Evolutionary conservation across 2,888 invertebrate genomes (phyloP).

Genomic region (Artemia sinica): DNA sequence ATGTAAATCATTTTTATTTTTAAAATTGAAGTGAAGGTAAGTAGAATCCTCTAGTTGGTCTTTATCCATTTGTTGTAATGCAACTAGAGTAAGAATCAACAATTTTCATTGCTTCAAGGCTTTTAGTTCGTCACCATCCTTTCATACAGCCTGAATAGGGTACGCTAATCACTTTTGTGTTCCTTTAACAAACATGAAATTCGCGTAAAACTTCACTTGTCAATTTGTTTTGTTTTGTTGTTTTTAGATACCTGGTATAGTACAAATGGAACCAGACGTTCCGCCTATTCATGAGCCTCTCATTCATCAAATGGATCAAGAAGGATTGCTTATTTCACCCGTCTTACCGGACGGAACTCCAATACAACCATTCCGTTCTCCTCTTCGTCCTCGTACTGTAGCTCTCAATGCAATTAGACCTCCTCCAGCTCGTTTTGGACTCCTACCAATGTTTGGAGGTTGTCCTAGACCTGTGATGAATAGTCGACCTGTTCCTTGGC

Average conservation of each 20-base stretch:
- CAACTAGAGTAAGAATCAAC: no score
- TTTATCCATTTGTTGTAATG: no score
- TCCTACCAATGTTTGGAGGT: background rate
- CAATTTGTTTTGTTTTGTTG: background rate
- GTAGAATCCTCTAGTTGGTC: no score
- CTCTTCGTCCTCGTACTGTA: background rate
- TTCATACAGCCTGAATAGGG: no score
- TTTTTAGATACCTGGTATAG: background rate
- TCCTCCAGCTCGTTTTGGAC: background rate
- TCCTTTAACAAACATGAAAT: no score
- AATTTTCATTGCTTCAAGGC: no score
- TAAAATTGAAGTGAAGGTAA: no score
- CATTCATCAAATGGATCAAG: background rate
- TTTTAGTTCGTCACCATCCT: no score
- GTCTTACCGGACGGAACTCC: background rate
- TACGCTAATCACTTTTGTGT: no score
- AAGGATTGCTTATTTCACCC: background rate
- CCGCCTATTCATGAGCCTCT: background rate
- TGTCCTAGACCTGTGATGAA: constrained; percentile 8
- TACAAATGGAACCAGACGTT: background rate
- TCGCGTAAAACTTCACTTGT: no score
- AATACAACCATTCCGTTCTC: background rate
- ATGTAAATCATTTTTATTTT: no score
- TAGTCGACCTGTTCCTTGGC: constrained; percentile 5
- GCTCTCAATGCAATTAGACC: background rate